These are phyloP conservation scores for Erythrolamprus reginae DNA, from an alignment of 2,113 vertebrate genomes.

Conservation along the genomic window DNA sequence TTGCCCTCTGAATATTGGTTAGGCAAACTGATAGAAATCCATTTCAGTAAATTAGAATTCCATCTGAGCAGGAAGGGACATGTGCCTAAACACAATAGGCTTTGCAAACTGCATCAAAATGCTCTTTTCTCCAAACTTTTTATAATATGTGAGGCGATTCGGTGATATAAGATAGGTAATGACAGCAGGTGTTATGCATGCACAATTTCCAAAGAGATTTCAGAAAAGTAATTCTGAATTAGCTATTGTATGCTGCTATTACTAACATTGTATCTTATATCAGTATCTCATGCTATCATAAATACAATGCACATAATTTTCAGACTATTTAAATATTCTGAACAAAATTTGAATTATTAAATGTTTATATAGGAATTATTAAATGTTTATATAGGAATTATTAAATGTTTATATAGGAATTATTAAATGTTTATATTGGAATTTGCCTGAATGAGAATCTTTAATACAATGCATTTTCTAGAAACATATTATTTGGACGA, in stretches of 20 bases:
- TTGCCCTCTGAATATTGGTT: not conserved
- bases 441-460: not conserved
- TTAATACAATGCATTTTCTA: not conserved
- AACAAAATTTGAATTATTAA: not conserved
- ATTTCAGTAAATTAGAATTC: not conserved
- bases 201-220: not conserved
- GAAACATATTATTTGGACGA: not conserved
- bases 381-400: not conserved
- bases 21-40: not conserved
- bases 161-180: not conserved
- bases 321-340: not conserved
- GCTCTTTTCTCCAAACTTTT: not conserved
- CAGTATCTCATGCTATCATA: not conserved
- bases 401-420: not conserved
- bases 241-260: not conserved
- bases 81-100: not conserved
- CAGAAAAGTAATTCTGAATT: not conserved
- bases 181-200: not conserved
- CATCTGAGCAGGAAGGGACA: not conserved
- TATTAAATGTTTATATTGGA: not conserved
- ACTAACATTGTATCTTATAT: not conserved
- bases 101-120: not conserved
- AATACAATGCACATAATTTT: not conserved
- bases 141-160: not conserved
- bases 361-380: not conserved